Evolutionary conservation across 1,140 invertebrate genomes (phyloP).

Genomic region (Capitella teleta): DNA sequence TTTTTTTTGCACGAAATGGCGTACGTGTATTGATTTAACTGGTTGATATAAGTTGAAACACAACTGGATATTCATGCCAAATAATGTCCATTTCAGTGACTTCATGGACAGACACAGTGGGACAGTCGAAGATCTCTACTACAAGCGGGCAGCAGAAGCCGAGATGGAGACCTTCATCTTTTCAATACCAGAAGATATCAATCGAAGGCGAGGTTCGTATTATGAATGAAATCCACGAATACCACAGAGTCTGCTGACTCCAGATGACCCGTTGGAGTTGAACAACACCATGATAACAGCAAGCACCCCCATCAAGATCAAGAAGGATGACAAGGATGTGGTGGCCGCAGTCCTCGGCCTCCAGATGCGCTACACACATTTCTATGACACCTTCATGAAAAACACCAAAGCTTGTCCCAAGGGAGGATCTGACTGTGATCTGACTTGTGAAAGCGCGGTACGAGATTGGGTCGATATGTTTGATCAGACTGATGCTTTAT

Average conservation of each 20-base stretch:
- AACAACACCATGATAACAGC: conserved; percentile 59
- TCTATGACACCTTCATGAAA: conserved; percentile 27
- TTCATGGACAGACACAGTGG: conserved; percentile 69
- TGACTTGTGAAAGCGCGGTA: conserved; percentile 9
- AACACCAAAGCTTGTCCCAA: conserved; percentile 14
- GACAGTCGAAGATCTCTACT: conserved; percentile 83
- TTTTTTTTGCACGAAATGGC: conserved; percentile 3
- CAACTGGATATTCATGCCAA: background rate
- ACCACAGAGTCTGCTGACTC: background rate
- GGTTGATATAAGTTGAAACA: background rate
- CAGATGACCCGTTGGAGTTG: background rate
- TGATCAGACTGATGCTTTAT: too few species aligned
- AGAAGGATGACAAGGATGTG: conserved; percentile 62
- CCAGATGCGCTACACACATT: conserved; percentile 22
- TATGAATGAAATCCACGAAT: too few species aligned
- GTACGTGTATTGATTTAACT: too few species aligned
- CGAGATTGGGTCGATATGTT: too few species aligned
- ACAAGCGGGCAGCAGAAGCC: conserved; percentile 81
- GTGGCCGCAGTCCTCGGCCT: conserved; percentile 77
- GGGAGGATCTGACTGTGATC: conserved; percentile 1
- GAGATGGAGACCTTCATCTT: conserved; percentile 67
- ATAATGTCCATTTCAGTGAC: conserved; percentile 50
- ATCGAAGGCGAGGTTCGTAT: too few species aligned
- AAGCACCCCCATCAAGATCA: conserved; percentile 79
- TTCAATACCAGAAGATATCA: conserved; percentile 79